Evolutionary conservation across 2,888 invertebrate genomes (phyloP).

Genomic region (Mesorhabditis belari): DNA sequence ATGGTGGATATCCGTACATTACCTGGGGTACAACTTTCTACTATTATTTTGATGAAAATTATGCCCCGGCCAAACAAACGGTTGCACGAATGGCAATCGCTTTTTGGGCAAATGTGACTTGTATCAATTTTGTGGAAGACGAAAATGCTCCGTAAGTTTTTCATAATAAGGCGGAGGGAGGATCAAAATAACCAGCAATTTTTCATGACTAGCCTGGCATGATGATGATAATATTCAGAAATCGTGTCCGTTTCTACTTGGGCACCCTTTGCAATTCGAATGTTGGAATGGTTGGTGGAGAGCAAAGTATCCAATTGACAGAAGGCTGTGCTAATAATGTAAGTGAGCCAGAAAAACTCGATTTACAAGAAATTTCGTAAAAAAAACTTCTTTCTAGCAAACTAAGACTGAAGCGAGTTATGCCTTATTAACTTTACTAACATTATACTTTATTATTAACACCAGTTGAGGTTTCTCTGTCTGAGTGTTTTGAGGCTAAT

Average conservation of each 20-base stretch:
- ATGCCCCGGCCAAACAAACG: not conserved
- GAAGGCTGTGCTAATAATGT: no score
- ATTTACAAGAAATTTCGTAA: conserved; percentile 23
- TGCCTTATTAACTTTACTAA: no score
- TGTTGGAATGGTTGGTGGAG: conserved; percentile 34
- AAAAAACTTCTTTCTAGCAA: no score
- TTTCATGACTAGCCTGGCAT: no score
- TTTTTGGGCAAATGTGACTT: conserved; percentile 44
- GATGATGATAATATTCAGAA: not conserved
- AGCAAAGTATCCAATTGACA: conserved; percentile 46
- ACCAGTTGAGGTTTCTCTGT: no score
- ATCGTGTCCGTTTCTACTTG: conserved; percentile 27
- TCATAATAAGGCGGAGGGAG: not conserved
- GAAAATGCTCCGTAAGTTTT: conserved; percentile 8
- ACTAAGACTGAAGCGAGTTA: no score
- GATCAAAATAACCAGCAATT: no score
- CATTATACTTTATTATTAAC: no score
- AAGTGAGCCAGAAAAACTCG: conserved; percentile 46
- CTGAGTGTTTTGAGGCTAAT: no score
- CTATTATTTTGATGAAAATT: not conserved
- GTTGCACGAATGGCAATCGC: conserved; percentile 18
- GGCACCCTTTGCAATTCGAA: conserved; percentile 45
- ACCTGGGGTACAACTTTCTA: not conserved
- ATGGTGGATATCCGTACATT: no score
- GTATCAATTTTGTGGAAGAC: conserved; percentile 38